Percentiles rank a stretch among this genome's conserved stretches.
Conservation (phyloP, 2,888 invertebrate genomes). For the Hipparchia sbordonii region DNA sequence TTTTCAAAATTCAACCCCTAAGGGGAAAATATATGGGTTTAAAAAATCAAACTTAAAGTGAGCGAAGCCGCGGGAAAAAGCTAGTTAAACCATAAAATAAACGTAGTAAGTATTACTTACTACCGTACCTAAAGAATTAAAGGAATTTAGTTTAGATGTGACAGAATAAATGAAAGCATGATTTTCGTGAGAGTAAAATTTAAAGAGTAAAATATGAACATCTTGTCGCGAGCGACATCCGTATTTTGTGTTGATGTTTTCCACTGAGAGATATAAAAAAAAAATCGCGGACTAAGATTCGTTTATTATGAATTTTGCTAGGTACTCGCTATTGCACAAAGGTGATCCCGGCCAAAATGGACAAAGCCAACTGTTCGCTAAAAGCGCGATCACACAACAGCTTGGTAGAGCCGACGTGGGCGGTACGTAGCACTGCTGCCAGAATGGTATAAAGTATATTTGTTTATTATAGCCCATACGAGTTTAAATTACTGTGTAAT, state of each 20-base stretch:
- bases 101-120: no score
- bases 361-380: constrained; percentile 58
- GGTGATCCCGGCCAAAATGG: constrained; percentile 29
- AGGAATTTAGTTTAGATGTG: no score
- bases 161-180: no score
- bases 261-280: neutral
- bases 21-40: no score
- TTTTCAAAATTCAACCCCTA: no score
- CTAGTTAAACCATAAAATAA: no score
- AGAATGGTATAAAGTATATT: constrained; percentile 32
- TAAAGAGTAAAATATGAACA: constrained; percentile 21
- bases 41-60: no score
- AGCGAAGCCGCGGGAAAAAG: no score
- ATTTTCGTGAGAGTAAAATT: no score
- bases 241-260: neutral
- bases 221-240: constrained; percentile 27
- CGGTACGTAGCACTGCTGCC: constrained; percentile 47
- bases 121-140: no score
- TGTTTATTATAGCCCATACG: constrained; percentile 29
- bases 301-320: constrained; percentile 25
- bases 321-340: constrained; percentile 27
- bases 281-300: neutral
- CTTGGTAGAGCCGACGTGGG: constrained; percentile 53
- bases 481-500: neutral
- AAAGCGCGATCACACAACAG: constrained; percentile 70